Evolutionary conservation across 2,888 invertebrate genomes (phyloP), one percentile per base, ranked within the genome.

Genomic region (Trissolcus brochymenae): DNA sequence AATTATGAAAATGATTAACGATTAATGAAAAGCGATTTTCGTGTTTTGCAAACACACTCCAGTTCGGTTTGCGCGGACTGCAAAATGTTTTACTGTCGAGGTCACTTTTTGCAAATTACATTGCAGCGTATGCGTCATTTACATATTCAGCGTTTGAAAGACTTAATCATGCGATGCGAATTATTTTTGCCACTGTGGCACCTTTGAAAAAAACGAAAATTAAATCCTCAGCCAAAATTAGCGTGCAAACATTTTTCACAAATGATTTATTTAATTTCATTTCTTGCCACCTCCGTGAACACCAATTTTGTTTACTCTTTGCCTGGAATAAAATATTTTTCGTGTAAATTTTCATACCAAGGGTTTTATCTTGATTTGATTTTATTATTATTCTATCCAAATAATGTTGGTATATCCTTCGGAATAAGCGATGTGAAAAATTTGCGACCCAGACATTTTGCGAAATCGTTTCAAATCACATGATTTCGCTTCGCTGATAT

Each of bases 101-200:
- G 76, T 62, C 70, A 41, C 70, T 76, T 71, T 66, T 66, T 76
- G 62, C 76, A 71, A 76, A 76, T 76, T 60, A 70, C 70, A n/a
- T 65, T 68, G 62, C 68, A 54, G 62, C 64, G 11, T 65, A 65
- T 25, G 25, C 21, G 21, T 66, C 43, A 76, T 76, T 76, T 66
- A 61, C 70, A 71, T 76, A 72, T 25, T 4, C 21, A 25, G 35
- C 46, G 19, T 60, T 62, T 35, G 55, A 70, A 61, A 51, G 70
- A 55, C 35, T 17, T 40, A 60, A 65, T 76, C 61, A 65, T 71
- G 65, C 71, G 21, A 61, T 46, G 35, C 11, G 35, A 29, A 54
- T 67, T 40, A 61, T 50, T 55, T 68, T 64, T 49, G 57, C 11
- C 11, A 49, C 50, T 16, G 4, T 16, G 4, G 25, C 54, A 46